Conservation (phyloP, 2,888 invertebrate species). For the Latrodectus elegans region DNA sequence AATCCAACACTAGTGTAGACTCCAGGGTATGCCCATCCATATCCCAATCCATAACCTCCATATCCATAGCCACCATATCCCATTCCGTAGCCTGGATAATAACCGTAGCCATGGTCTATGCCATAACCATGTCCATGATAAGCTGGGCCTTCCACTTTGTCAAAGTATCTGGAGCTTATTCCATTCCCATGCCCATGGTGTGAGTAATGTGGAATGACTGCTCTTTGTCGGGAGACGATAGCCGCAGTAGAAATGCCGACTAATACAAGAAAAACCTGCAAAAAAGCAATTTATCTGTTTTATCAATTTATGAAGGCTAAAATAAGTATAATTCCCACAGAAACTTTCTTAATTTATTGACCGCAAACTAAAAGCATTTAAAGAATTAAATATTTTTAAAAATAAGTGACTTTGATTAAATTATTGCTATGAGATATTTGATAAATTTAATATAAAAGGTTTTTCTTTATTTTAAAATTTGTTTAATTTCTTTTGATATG, state of each 20-base stretch:
- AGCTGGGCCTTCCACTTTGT: background rate
- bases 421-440: too few relatives aligned
- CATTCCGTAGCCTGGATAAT: background rate
- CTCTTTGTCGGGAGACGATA: background rate
- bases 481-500: too few relatives aligned
- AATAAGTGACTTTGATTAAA: too few relatives aligned
- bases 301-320: too few relatives aligned
- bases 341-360: too few relatives aligned
- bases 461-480: too few relatives aligned
- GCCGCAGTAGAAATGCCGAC: background rate
- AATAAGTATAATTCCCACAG: too few relatives aligned
- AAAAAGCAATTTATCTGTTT: background rate
- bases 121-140: background rate
- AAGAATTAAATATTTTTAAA: too few relatives aligned
- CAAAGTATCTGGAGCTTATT: slow-evolving; percentile 11
- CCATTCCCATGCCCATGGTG: background rate
- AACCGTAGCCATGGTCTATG: background rate
- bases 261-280: background rate
- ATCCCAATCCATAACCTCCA: background rate
- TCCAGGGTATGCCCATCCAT: background rate
- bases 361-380: too few relatives aligned
- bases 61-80: background rate
- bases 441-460: too few relatives aligned
- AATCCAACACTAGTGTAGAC: background rate
- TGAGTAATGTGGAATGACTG: background rate